phyloP scores from a whole-genome alignment of 2,797 vertebrate species.

The Rachycentron canadum region DNA sequence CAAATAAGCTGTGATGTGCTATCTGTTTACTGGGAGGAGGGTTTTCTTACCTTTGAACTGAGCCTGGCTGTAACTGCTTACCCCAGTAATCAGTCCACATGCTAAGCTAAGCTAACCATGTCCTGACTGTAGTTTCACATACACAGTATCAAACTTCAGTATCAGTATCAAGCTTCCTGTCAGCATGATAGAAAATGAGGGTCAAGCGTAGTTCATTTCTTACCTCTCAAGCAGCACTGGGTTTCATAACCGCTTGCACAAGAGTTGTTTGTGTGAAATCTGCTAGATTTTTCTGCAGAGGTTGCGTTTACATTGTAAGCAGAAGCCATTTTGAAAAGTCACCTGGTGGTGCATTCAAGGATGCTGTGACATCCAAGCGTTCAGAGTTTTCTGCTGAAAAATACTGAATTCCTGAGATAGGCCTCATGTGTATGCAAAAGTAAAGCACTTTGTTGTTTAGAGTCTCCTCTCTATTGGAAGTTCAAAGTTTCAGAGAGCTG shows the following conservation, averaged over 20 bases:
- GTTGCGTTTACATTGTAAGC: not conserved
- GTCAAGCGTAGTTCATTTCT: not conserved
- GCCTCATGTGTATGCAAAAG: not conserved
- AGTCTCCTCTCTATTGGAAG: not conserved
- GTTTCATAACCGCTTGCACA: not conserved
- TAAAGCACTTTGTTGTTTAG: not conserved
- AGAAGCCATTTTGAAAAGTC: conserved; percentile 5
- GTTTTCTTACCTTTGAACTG: not conserved
- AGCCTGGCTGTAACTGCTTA: too few relatives aligned
- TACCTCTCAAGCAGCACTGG: not conserved
- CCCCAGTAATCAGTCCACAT: not conserved
- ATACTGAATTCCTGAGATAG: not conserved
- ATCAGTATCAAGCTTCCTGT: not conserved
- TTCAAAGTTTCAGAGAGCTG: not conserved
- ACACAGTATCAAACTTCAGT: not conserved
- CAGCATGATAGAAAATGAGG: not conserved
- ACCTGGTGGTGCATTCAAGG: conserved; percentile 20
- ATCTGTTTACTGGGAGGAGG: not conserved
- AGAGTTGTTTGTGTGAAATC: not conserved
- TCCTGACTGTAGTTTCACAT: not conserved
- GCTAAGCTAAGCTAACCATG: not conserved
- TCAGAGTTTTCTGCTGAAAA: not conserved
- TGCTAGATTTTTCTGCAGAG: not conserved
- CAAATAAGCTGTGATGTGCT: not conserved
- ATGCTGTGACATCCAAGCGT: not conserved